phyloP scores from a whole-genome alignment of 2,888 invertebrate genomes.

The Pollenia griseotomentosa region DNA sequence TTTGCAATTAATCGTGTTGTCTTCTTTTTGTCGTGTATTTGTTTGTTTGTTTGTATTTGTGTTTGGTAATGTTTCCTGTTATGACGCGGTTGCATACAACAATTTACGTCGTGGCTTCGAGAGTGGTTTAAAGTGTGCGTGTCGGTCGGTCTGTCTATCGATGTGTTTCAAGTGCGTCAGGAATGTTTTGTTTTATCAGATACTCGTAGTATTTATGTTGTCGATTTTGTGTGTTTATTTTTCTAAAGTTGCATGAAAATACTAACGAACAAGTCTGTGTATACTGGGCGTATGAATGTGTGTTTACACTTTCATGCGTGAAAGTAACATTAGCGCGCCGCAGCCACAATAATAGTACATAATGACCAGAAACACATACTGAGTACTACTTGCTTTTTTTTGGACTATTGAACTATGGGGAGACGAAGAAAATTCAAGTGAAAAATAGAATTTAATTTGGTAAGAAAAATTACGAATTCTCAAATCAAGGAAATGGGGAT shows the following conservation, averaged over 20 bases:
- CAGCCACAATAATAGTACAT: constrained; percentile 29
- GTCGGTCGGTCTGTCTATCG: not conserved
- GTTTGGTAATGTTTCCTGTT: constrained; percentile 80
- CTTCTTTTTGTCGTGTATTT: not conserved
- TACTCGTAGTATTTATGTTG: constrained; percentile 42
- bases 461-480: not conserved
- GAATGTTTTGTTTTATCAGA: constrained; percentile 66
- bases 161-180: constrained; percentile 41
- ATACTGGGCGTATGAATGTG: constrained; percentile 7
- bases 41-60: constrained; percentile 6
- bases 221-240: constrained; percentile 68
- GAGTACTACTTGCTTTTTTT: constrained; percentile 26
- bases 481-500: too few relatives aligned
- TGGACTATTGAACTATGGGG: constrained; percentile 12
- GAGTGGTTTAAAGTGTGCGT: constrained; percentile 6
- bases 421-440: not conserved
- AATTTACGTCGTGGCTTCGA: constrained; percentile 31
- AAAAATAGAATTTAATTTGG: constrained; percentile 6
- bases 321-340: constrained; percentile 66
- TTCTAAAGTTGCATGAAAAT: constrained; percentile 38
- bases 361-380: constrained; percentile 48
- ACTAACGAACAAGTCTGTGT: not conserved
- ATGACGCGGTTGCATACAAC: constrained; percentile 54
- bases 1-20: constrained; percentile 60
- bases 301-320: constrained; percentile 67